phyloP scores from a whole-genome alignment of 2,113 vertebrate genomes.

The Mellivora capensis region DNA sequence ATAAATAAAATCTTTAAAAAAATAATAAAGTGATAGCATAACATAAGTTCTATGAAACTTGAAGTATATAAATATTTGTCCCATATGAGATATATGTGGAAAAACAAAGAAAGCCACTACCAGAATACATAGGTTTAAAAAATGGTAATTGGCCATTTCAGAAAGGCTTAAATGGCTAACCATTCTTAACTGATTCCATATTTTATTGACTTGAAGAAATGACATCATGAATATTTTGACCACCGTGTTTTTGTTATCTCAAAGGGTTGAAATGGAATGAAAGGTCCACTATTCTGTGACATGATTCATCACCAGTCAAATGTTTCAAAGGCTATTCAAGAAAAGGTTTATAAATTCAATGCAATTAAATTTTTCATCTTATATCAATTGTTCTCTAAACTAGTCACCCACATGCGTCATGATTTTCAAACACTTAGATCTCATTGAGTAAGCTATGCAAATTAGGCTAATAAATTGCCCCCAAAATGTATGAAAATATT shows the following conservation, averaged over 20 bases:
- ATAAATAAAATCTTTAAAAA: no score
- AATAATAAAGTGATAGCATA: neutral
- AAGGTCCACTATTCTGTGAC: neutral
- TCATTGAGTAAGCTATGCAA: neutral
- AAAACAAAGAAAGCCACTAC: neutral
- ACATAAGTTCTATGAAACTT: neutral
- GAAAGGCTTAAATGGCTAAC: neutral
- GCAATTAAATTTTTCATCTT: neutral
- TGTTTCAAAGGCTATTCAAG: neutral
- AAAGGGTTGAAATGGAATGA: neutral
- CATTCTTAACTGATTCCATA: neutral
- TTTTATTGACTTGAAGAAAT: neutral
- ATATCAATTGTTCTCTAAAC: neutral
- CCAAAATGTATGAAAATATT: neutral
- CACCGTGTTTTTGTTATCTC: neutral
- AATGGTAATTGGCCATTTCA: neutral
- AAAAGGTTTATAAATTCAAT: neutral
- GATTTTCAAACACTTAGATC: neutral
- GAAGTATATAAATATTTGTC: neutral
- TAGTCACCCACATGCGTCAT: neutral
- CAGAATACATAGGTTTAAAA: neutral
- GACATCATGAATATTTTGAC: neutral
- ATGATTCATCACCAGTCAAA: neutral
- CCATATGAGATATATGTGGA: neutral
- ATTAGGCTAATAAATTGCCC: neutral